Evolutionary conservation across 2,797 vertebrate genomes (phyloP).

Genomic region (Oceanodroma leucorhoa): DNA sequence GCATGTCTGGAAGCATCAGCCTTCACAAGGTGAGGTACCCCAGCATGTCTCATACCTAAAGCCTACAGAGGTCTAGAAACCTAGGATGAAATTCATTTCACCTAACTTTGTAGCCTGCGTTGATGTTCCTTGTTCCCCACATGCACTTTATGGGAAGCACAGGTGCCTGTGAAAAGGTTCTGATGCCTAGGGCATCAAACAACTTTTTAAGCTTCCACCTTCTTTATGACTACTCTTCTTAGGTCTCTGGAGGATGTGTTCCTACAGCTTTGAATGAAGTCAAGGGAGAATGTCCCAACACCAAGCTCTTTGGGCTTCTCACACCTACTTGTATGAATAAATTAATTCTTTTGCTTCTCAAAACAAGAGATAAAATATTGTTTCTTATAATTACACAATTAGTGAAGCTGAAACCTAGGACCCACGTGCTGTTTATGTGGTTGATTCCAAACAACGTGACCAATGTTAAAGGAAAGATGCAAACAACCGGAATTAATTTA

Average conservation of each 20-base stretch:
- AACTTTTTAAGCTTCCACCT: neutral
- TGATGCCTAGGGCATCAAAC: neutral
- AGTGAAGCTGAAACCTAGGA: neutral
- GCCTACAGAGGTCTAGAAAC: neutral
- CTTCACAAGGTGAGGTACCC: neutral
- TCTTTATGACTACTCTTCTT: neutral
- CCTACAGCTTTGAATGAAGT: neutral
- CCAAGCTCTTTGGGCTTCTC: neutral
- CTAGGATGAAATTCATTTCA: neutral
- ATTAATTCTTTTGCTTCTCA: neutral
- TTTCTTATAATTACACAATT: neutral
- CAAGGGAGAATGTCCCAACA: neutral
- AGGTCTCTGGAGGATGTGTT: neutral
- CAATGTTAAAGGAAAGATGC: accelerated
- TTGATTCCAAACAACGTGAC: neutral
- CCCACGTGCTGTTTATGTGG: neutral
- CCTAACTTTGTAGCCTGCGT: neutral
- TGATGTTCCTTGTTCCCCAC: neutral
- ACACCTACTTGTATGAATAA: neutral
- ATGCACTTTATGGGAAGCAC: neutral
- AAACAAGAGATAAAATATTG: neutral
- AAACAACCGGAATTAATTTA: neutral
- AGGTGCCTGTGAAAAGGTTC: neutral
- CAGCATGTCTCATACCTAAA: neutral
- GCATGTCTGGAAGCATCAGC: neutral